These are phyloP conservation scores for Patiria miniata DNA, from an alignment of 35 echinoderm and acorn worm genomes.

Conservation along the genomic window DNA sequence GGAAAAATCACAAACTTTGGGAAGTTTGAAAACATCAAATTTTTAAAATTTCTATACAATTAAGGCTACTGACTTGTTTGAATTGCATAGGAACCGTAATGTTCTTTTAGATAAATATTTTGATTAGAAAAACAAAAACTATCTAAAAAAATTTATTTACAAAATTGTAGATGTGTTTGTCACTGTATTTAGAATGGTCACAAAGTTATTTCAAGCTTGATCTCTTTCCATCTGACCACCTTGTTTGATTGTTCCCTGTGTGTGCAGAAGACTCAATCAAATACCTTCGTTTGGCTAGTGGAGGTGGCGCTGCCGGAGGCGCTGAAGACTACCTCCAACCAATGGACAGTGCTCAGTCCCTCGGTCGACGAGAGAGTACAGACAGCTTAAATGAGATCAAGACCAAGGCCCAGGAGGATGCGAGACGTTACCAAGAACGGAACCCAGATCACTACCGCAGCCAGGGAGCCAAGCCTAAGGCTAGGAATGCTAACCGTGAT, in stretches of 20 bases:
- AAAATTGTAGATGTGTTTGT: too few species aligned
- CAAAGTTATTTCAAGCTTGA: neutral
- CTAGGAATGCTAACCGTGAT: neutral
- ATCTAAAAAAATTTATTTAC: too few species aligned
- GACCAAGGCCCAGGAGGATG: neutral
- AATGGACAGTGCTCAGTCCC: conserved; percentile 58
- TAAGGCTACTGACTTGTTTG: too few species aligned
- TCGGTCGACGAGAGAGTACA: conserved; percentile 33
- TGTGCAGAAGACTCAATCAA: conserved; percentile 44
- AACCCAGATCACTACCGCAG: neutral
- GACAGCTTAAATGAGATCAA: conserved; percentile 21
- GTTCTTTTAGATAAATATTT: too few species aligned
- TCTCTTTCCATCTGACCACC: neutral
- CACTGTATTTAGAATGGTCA: neutral
- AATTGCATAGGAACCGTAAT: too few species aligned
- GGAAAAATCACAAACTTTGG: too few species aligned
- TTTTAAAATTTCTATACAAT: too few species aligned
- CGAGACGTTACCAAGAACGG: conserved; percentile 15
- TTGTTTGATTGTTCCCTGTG: neutral
- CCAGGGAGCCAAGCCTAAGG: conserved; percentile 28
- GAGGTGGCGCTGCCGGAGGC: conserved; percentile 13
- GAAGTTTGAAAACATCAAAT: too few species aligned
- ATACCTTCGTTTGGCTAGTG: conserved; percentile 52
- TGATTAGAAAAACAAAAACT: too few species aligned
- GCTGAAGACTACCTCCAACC: conserved; percentile 82